Evolutionary conservation across 2,113 vertebrate species (phyloP), one percentile per base, ranked within the genome.

Genomic region (Motacilla tschutschensis): DNA sequence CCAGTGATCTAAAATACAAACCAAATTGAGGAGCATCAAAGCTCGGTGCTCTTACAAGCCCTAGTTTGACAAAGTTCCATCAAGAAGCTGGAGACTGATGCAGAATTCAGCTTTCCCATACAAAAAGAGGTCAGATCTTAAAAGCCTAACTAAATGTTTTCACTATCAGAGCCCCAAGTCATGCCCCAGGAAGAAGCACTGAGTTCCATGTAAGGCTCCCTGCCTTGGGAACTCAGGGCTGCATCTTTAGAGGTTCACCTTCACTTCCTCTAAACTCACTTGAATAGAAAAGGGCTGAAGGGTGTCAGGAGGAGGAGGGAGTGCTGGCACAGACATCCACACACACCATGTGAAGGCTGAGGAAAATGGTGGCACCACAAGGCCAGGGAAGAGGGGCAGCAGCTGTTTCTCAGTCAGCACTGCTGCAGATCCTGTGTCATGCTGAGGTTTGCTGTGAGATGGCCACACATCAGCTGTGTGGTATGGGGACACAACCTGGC

Each of bases 181-280:
- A 47, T 0, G 0, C 28, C 43, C 17, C 5, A 8, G 26, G 40
- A 74, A 73, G 48, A 14, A 16, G 31, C 64, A 21, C 0, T 0
- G 51, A 22, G 50, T 44, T 60, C 38, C 54, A 29, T 17, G 19
- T 12, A 51, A 57, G 33, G 60, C n/a, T 79, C 41, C 43, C 22
- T n/a, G 20, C 35, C 33, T 58, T 41, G 51, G 41, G 69, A 89
- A 28, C 44, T 84, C 72, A 67, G 29, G 48, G 57, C 26, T 50
- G 25, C 35, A 22, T 22, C 66, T 81, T 22, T 35, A 10, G 50
- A 53, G 69, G 17, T 7, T 71, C 57, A 63, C 35, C 48, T 76
- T 65, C 10, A 7, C 9, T 48, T 36, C 15, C 48, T 62, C 33
- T 22, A 31, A 71, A 74, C 33, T 64, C 31, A 22, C 6, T 8